Conservation (phyloP, 2,797 vertebrate genomes). For the Allobates femoralis region DNA sequence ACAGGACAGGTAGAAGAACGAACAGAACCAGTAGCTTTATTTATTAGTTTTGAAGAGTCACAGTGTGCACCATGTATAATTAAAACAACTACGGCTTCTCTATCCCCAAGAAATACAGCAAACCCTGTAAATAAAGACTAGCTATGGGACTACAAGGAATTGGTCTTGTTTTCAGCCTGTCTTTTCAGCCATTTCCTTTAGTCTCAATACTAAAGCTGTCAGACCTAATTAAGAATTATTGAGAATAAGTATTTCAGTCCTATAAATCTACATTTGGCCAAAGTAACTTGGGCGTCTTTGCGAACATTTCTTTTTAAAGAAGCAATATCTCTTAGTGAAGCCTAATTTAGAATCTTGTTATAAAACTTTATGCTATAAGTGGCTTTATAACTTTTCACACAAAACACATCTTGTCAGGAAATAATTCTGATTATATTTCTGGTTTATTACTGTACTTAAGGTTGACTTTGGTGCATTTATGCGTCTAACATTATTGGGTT, state of each 20-base stretch:
- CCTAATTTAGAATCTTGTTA: constrained; percentile 58
- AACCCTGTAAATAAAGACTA: constrained; percentile 68
- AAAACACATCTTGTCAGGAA: constrained; percentile 51
- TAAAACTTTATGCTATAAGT: constrained; percentile 56
- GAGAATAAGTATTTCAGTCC: constrained; percentile 66
- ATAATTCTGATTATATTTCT: constrained; percentile 57
- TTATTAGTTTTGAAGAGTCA: constrained; percentile 63
- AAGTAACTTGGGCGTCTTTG: constrained; percentile 62
- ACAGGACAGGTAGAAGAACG: background rate
- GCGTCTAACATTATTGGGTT: constrained; percentile 23
- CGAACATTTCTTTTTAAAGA: constrained; percentile 62
- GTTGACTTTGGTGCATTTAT: constrained; percentile 57
- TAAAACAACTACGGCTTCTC: constrained; percentile 65
- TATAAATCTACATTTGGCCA: constrained; percentile 67
- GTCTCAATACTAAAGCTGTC: constrained; percentile 69
- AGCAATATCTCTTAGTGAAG: constrained; percentile 60
- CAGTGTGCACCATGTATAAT: constrained; percentile 64
- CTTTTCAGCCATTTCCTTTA: constrained; percentile 66
- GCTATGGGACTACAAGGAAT: constrained; percentile 69
- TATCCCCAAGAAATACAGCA: constrained; percentile 59
- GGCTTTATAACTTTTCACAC: constrained; percentile 51
- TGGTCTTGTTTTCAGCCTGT: constrained; percentile 66
- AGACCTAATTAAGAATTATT: constrained; percentile 72
- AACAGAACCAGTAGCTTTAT: constrained; percentile 42
- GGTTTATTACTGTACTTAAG: constrained; percentile 52